Evolutionary conservation across 1,140 invertebrate species (phyloP).

Genomic region (Coptotermes formosanus): DNA sequence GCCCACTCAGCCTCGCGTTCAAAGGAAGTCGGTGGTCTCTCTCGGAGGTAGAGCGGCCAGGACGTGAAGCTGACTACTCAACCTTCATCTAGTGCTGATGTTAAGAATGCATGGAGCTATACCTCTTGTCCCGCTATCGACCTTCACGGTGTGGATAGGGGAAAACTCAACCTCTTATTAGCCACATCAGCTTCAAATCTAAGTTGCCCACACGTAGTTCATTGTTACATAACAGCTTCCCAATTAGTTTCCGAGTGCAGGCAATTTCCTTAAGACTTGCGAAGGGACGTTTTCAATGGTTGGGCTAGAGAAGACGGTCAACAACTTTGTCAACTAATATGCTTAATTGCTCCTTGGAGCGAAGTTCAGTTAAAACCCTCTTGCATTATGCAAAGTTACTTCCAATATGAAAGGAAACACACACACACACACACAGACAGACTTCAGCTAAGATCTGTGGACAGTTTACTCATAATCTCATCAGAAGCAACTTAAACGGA

Average conservation of each 20-base stretch:
- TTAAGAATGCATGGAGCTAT: too few species aligned
- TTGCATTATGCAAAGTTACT: slow-evolving; percentile 12
- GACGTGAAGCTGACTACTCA: too few species aligned
- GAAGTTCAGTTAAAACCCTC: neutral
- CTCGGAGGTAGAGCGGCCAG: too few species aligned
- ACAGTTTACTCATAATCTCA: slow-evolving; percentile 9
- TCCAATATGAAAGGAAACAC: neutral
- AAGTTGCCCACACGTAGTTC: too few species aligned
- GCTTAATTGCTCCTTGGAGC: slow-evolving; percentile 10
- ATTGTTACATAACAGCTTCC: too few species aligned
- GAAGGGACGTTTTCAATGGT: neutral
- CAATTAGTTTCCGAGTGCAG: slow-evolving; percentile 5
- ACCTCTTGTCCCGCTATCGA: too few species aligned
- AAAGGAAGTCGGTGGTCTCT: too few species aligned
- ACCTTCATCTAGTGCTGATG: too few species aligned
- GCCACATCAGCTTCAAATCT: too few species aligned
- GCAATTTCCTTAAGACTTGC: neutral
- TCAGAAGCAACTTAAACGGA: neutral
- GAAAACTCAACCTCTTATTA: too few species aligned
- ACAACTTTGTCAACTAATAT: slow-evolving; percentile 6
- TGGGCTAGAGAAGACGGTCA: neutral
- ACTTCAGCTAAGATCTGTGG: neutral
- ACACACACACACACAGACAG: neutral
- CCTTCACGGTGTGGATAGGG: too few species aligned
- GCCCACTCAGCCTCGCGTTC: too few species aligned